Base-by-base conservation (phyloP, 2,797 vertebrate genomes). In the Poecilia gillii region DNA sequence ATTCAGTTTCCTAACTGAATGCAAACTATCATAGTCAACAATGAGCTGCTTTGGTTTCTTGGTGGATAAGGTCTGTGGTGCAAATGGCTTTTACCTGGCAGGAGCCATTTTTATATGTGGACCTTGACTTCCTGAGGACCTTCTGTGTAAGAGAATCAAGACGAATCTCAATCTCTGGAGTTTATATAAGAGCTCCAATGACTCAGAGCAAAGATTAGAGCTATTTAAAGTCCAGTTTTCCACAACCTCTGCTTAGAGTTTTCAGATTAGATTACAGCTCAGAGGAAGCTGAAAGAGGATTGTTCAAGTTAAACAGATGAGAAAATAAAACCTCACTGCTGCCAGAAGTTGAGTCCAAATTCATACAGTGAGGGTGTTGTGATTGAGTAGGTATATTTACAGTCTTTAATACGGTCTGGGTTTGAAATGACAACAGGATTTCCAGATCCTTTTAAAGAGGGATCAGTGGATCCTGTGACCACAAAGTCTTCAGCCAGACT, bases 91-190 rank as follows among this genome's bases (percentile, higher is more conserved):
- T n/a, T n/a, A 70, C 45, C 36, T 25, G 33, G 66, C 25, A n/a
- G 41, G 5, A 70, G 39, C 11, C 66, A 43, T n/a, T 43, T n/a
- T 25, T 43, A 13, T n/a, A 43, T 14, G 6, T 72, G 78, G 76
- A 83, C 85, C 82, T 78, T 76, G 81, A 77, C 64, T 51, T 75
- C 28, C n/a, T 76, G 72, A 41, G 70, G 62, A 25, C 41, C 46
- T 83, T 13, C 33, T 41, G 1, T 68, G 62, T 33, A 64, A 49
- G 72, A 45, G 31, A 77, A 62, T 81, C 68, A 47, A 41, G 12
- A 46, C 36, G 28, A 75, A 76, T n/a, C 51, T 72, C 68, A 43
- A 11, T 47, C 13, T 46, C 59, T 18, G 41, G 25, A 14, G 31
- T 75, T 6, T 14, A n/a, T 41, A 39, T 11, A 23, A 16, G 39